A percentile compares a stretch with the other conserved stretches of the same genome.
Conservation (phyloP, 2,797 vertebrate species). For the Squalus acanthias region DNA sequence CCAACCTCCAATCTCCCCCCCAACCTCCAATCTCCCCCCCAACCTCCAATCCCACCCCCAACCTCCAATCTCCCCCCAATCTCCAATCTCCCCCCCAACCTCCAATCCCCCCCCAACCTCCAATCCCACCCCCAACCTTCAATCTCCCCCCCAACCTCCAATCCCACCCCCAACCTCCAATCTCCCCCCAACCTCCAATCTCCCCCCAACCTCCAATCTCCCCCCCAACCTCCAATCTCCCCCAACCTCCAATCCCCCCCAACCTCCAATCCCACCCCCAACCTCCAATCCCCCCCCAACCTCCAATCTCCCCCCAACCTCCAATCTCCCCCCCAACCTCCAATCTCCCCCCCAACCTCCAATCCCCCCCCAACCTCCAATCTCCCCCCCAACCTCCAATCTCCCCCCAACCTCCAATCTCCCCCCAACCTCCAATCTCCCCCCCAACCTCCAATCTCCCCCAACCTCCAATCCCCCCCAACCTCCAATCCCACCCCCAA, state of each 20-base stretch:
- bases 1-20: not conserved
- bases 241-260: too few species aligned
- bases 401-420: not conserved
- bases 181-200: not conserved
- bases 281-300: too few species aligned
- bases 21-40: not conserved
- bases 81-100: too few species aligned
- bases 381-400: not conserved
- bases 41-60: not conserved
- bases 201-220: not conserved
- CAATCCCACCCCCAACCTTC: too few species aligned
- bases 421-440: too few species aligned
- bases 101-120: not conserved
- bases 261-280: too few species aligned
- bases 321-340: not conserved
- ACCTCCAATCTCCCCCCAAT: too few species aligned
- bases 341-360: not conserved
- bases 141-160: too few species aligned
- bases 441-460: too few species aligned
- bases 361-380: not conserved
- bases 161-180: not conserved
- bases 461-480: too few species aligned
- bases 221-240: not conserved
- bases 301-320: too few species aligned
- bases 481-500: not conserved